Evolutionary conservation across 2,888 invertebrate genomes (phyloP), one percentile per base, ranked within the genome.

Genomic region (Oxytorus armatus): DNA sequence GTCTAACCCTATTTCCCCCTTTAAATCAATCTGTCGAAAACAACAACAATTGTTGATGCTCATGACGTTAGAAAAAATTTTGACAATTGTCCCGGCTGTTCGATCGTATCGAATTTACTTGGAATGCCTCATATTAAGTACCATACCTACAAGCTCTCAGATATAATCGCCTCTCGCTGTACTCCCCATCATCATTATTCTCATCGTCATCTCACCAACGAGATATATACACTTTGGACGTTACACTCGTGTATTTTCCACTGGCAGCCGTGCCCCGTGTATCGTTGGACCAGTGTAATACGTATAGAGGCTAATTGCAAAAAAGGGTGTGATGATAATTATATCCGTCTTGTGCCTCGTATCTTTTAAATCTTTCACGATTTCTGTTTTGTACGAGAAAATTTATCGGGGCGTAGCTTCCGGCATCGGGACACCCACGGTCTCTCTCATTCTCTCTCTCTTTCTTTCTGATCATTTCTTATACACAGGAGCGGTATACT

Each of bases 371-470:
- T 73, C 73, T 75, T 36, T 25, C 10, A 29, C 39, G 63, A 55
- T 77, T 68, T 77, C 66, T 75, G 65, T 72, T 61, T 18, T 11
- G 18, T 53, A 44, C 39, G n/a, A 33, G 44, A 1, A 39, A 63
- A 68, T 80, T 80, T 72, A 80, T 76, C 66, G 76, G 76, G 61
- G 68, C 44, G 70, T 51, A 80, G 59, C 68, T 80, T 80, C 79
- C 79, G 79, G 76, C 79, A 80, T 53, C 55, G 53, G 51, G 59
- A 77, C 61, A 72, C 66, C 70, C 68, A 70, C 79, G 29, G 57
- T 68, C 29, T 14, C n/a, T n/a, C n/a, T n/a, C n/a, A n/a, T n/a
- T n/a, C n/a, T n/a, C n/a, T n/a, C n/a, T n/a, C n/a, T n/a, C n/a
- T n/a, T n/a, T n/a, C 25, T 33, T n/a, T 47, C 2, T 36, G 33